A percentile compares a stretch with the other conserved stretches of the same genome.
These are phyloP conservation scores for Saxicola maurus DNA, from an alignment of 2,797 vertebrate genomes.

Conservation along the genomic window DNA sequence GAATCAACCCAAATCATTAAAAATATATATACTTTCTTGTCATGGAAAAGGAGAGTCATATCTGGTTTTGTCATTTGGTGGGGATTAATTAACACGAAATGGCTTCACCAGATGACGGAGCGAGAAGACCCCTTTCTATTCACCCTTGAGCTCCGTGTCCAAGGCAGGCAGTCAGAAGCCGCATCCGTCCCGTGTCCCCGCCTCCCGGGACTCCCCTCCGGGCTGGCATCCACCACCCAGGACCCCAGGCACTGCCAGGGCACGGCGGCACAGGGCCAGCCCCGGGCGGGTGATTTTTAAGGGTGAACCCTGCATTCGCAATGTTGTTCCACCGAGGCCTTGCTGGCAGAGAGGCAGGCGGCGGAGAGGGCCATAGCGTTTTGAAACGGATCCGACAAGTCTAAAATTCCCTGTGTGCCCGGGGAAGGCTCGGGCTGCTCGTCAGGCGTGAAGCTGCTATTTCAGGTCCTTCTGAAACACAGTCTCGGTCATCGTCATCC, in stretches of 20 bases:
- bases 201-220: neutral
- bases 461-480: neutral
- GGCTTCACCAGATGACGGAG: neutral
- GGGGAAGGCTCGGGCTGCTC: neutral
- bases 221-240: neutral
- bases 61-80: constrained; percentile 8
- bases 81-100: neutral
- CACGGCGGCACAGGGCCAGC: neutral
- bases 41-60: neutral
- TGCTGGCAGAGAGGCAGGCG: neutral
- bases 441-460: neutral
- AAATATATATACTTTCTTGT: neutral
- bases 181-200: too few relatives aligned
- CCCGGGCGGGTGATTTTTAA: neutral
- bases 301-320: neutral
- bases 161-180: neutral
- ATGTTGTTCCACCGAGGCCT: neutral
- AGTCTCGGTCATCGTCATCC: neutral
- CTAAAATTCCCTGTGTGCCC: neutral
- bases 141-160: neutral
- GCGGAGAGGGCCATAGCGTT: neutral
- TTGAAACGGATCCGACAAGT: neutral
- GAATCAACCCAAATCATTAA: neutral
- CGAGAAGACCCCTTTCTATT: neutral
- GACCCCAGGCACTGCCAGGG: neutral